Evolutionary conservation across 2,113 vertebrate species (phyloP), one percentile per base, ranked within the genome.

Genomic region (Anguilla rostrata): DNA sequence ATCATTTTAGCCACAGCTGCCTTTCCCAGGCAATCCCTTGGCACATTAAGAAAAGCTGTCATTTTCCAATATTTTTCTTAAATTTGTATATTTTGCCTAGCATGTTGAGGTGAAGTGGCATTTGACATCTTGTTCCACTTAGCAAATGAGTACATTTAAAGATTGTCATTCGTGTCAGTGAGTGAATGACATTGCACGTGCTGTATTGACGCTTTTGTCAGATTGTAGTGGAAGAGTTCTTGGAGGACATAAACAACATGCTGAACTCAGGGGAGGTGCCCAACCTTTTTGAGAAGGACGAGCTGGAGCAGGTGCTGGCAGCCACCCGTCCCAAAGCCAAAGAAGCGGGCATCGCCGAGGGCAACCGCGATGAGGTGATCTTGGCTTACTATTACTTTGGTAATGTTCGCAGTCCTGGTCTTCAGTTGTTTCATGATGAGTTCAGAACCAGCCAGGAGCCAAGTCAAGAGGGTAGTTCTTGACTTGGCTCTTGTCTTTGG

Each of bases 171-270:
- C 34, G 34, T 34, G 34, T 34, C 49, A 53, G 49, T 53, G 8
- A 53, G 49, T 39, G 22, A 39, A 11, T 46, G 39, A 14, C 26
- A 7, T 18, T 20, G 2, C 63, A 34, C 26, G 29, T 78, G 18
- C 15, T 71, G 20, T 15, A 46, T 46, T 46, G 43, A 46, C 57
- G 39, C 8, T 29, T 84, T 43, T 16, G 86, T 1, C 84, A 97
- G 95, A 96, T 96, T 88, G 95, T 96, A 56, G 95, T 94, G 39
- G 95, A 97, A 78, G 96, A 94, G 78, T 96, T 97, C 84, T 92
- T 97, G 63, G 96, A 97, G 94, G 95, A 97, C 40, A 92, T 96
- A 71, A 97, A 96, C 91, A 98, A 97, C 88, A 96, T 97, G 93
- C 92, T 97, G 85, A 96, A 95, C 91, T 97, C 96, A 2, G 96